Conservation (phyloP, 2,888 invertebrate genomes). For the Epistrophe grossulariae region DNA sequence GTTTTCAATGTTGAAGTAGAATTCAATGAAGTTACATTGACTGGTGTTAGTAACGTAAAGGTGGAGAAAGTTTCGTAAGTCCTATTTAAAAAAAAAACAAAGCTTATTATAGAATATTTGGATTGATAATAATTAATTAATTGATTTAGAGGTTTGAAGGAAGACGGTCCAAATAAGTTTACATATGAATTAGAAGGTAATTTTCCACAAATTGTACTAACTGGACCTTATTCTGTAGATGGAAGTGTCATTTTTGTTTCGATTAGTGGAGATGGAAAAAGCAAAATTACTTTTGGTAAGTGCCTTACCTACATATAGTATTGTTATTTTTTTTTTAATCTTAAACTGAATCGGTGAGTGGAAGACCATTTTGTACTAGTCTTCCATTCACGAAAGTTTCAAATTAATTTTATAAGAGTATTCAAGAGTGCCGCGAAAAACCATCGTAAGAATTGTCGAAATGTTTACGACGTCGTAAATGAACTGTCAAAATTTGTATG, state of each 20-base stretch:
- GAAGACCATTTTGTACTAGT: no score
- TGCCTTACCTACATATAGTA: not conserved
- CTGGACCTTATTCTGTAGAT: conserved; percentile 80
- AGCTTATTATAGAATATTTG: not conserved
- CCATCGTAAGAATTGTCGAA: no score
- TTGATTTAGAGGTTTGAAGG: conserved; percentile 46
- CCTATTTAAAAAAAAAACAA: not conserved
- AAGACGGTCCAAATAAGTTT: conserved; percentile 32
- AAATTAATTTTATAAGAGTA: no score
- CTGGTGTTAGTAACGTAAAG: conserved; percentile 78
- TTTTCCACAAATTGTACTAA: conserved; percentile 78
- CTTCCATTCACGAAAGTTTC: no score
- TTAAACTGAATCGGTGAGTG: no score
- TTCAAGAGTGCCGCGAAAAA: no score
- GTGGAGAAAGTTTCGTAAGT: conserved; percentile 78
- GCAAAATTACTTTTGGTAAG: conserved; percentile 78
- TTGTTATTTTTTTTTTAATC: no score
- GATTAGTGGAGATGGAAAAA: conserved; percentile 79
- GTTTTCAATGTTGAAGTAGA: conserved; percentile 80
- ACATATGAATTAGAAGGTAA: conserved; percentile 76
- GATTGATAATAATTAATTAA: not conserved
- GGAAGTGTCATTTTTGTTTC: conserved; percentile 80
- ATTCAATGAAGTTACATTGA: conserved; percentile 79
- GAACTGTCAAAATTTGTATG: no score
- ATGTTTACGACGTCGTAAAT: no score